These are phyloP conservation scores for Dusona sp. DNA, from an alignment of 2,888 invertebrate genomes.

Conservation along the genomic window DNA sequence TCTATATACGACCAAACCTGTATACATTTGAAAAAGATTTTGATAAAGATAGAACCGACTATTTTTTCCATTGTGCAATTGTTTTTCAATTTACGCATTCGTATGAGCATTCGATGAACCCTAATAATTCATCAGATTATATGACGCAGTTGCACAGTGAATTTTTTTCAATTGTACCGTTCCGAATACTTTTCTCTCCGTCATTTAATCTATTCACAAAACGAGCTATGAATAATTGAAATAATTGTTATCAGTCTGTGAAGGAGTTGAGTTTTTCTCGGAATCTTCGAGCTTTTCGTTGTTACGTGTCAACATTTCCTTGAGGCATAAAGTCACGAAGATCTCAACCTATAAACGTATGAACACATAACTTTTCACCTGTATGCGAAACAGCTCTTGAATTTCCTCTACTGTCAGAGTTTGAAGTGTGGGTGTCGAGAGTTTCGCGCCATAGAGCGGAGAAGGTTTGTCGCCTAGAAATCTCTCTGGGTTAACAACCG, in stretches of 20 bases:
- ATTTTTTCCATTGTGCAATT: too few relatives aligned
- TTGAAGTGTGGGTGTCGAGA: constrained; percentile 16
- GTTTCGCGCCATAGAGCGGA: neutral
- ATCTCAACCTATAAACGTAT: neutral
- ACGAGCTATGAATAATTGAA: neutral
- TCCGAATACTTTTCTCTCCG: neutral
- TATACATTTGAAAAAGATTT: too few relatives aligned
- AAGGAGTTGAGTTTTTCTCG: neutral
- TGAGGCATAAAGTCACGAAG: neutral
- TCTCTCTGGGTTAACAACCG: constrained; percentile 46
- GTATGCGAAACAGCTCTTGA: constrained; percentile 27
- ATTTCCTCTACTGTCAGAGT: constrained; percentile 22
- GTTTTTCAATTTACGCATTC: too few relatives aligned
- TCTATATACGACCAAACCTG: too few relatives aligned
- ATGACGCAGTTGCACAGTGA: too few relatives aligned
- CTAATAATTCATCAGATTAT: too few relatives aligned
- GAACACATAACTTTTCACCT: neutral
- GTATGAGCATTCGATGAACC: too few relatives aligned
- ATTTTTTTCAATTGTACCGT: neutral
- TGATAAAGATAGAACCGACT: too few relatives aligned
- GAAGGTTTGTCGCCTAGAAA: constrained; percentile 34
- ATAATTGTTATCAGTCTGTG: neutral
- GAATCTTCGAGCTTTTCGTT: neutral
- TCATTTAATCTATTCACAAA: neutral
- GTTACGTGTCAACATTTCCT: neutral